Evolutionary conservation across 2,113 vertebrate genomes (phyloP).

Genomic region (Chlorodrepanis virens): DNA sequence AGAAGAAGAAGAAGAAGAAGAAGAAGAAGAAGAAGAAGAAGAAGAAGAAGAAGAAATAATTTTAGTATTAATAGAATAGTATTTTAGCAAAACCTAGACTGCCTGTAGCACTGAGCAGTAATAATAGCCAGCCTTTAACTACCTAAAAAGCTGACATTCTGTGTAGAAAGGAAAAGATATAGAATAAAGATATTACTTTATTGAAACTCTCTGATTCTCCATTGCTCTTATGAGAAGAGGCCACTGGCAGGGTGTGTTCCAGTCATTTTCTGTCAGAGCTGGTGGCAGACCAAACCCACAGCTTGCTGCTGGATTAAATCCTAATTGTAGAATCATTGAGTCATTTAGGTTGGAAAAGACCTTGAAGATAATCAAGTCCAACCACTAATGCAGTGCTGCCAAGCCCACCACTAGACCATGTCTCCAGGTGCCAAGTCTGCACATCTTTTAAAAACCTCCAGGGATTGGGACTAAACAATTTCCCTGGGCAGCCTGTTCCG

Average conservation of each 20-base stretch:
- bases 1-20: too few species aligned
- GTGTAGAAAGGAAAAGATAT: neutral
- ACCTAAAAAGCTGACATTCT: neutral
- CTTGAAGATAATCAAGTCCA: neutral
- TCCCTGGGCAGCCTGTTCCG: neutral
- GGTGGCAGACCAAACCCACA: neutral
- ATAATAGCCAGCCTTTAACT: neutral
- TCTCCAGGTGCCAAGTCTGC: neutral
- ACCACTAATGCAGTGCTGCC: accelerated
- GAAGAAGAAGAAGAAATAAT: too few species aligned
- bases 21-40: too few species aligned
- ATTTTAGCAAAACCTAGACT: neutral
- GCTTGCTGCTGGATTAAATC: neutral
- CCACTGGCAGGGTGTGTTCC: neutral
- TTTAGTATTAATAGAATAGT: too few species aligned
- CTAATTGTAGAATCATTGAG: neutral
- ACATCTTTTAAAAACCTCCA: neutral
- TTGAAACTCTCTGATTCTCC: neutral
- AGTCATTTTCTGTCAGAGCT: neutral
- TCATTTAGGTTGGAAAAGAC: neutral
- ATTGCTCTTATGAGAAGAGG: neutral
- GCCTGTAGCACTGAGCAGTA: neutral
- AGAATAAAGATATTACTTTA: accelerated
- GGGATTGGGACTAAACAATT: neutral
- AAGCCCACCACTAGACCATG: neutral